phyloP scores from a whole-genome alignment of 2,113 vertebrate species.

The Periophthalmodon schlosseri region DNA sequence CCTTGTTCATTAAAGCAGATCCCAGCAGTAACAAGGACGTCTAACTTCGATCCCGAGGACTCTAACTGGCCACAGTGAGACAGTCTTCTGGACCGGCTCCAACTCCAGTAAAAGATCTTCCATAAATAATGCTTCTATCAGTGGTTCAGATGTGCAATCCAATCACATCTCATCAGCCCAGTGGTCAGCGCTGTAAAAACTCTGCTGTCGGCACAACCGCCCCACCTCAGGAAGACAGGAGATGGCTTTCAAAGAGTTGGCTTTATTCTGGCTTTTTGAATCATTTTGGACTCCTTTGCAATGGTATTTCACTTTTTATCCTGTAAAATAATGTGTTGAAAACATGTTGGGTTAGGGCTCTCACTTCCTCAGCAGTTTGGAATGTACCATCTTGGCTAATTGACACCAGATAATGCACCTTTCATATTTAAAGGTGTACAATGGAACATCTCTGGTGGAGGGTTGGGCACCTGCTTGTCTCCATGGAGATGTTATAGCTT shows the following conservation, averaged over 20 bases:
- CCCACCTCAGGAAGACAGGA: conserved; percentile 34
- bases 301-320: too few relatives aligned
- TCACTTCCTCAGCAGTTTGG: too few relatives aligned
- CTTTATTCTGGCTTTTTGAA: not conserved
- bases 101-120: conserved; percentile 64
- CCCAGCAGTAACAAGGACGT: conserved; percentile 52
- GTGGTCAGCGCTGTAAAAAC: conserved; percentile 56
- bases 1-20: conserved; percentile 66
- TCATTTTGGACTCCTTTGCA: not conserved
- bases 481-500: too few relatives aligned
- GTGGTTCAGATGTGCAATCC: conserved; percentile 68
- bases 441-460: too few relatives aligned
- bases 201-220: conserved; percentile 40
- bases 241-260: conserved; percentile 24
- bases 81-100: conserved; percentile 62
- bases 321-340: too few relatives aligned
- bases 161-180: conserved; percentile 69
- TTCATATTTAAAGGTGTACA: too few relatives aligned
- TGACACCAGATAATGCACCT: too few relatives aligned
- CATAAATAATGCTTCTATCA: conserved; percentile 68
- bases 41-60: conserved; percentile 57
- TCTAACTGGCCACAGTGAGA: conserved; percentile 58
- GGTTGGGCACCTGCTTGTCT: too few relatives aligned
- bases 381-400: too few relatives aligned
- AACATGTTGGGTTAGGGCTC: too few relatives aligned